Evolutionary conservation across 2,888 invertebrate species (phyloP), one percentile per base, ranked within the genome.

Genomic region (Eurytoma adleriae): DNA sequence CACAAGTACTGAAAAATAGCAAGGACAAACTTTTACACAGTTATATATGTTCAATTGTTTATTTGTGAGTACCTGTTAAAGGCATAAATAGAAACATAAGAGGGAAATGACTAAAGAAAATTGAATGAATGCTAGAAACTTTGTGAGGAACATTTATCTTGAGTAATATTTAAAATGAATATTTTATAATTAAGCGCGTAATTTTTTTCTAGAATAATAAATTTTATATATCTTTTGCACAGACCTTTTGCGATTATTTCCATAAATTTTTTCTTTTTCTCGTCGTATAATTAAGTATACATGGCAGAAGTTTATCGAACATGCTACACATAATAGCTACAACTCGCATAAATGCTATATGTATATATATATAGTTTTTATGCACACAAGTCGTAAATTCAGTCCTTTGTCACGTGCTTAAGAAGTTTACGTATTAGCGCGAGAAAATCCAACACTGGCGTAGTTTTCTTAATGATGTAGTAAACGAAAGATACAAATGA

Each of bases 261-360:
- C 50, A 40, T 59, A 24, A 7, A 52, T 66, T 18, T 61, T 48
- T 12, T 62, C 52, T 62, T 40, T 66, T 74, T 18, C 18, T 64
- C 14, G 64, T 69, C 18, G 16, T 62, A 77, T 57, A 69, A 64
- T 77, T 81, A 74, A 74, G 61, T 81, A 78, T 78, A 76, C 50
- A 67, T 79, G 67, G 69, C 77, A 79, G 77, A 74, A 79, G 24
- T 77, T 67, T 79, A 82, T 79, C 79, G 82, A 82, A 74, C 79
- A 66, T 78, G 77, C 79, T 79, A 82, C 79, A 79, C 30, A 70
- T 67, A 67, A 73, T 64, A 71, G 61, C 74, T 82, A 82, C 52
- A 77, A 64, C 30, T 75, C 64, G 64, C 79, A 56, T 77, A 78
- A 30, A 82, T 76, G 64, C 59, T 59, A 30, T 78, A 81, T 67